Base-by-base conservation (phyloP, 2,888 invertebrate species). In the Zelleria hepariella region DNA sequence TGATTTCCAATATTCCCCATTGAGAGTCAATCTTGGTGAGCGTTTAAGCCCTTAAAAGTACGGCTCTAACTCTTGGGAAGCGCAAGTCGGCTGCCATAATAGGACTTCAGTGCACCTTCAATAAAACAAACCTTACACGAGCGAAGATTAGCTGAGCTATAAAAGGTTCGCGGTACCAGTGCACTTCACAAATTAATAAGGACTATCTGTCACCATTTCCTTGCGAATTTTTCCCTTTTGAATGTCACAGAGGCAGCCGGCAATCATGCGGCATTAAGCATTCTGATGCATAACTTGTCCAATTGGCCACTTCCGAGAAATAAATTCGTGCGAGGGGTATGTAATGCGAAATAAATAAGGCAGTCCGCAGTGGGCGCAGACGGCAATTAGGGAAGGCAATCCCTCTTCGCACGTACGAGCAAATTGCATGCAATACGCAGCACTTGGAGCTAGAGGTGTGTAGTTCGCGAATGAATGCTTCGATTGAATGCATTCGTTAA, bases 381-480 rank as follows among this genome's bases (percentile, higher is more conserved):
- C 51, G 49, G 51, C 49, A 58, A 58, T 58, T 51, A 58, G 58
- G 42, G 27, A 67, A 78, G 74, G 79, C 78, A 76, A 80, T 77
- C 75, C 76, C 72, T 75, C 69, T 80, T 82, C 77, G 59, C 86
- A 85, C 86, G 85, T 86, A 84, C 81, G 75, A 67, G 77, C 77
- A 86, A 86, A 87, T 87, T 86, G 80, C 82, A 66, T 72, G 52
- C 58, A 52, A 51, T 52, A 32, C 49, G 18, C 49, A 49, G 48
- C 58, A 10, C 25, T 20, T 23, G 8, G n/a, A n/a, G n/a, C n/a
- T n/a, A n/a, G n/a, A n/a, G n/a, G n/a, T n/a, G n/a, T n/a, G n/a
- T n/a, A n/a, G n/a, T n/a, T n/a, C n/a, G n/a, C n/a, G n/a, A n/a
- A n/a, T n/a, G n/a, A n/a, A n/a, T n/a, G n/a, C n/a, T n/a, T n/a